phyloP scores from a whole-genome alignment of 2,888 invertebrate species.

The Myopa tessellatipennis region DNA sequence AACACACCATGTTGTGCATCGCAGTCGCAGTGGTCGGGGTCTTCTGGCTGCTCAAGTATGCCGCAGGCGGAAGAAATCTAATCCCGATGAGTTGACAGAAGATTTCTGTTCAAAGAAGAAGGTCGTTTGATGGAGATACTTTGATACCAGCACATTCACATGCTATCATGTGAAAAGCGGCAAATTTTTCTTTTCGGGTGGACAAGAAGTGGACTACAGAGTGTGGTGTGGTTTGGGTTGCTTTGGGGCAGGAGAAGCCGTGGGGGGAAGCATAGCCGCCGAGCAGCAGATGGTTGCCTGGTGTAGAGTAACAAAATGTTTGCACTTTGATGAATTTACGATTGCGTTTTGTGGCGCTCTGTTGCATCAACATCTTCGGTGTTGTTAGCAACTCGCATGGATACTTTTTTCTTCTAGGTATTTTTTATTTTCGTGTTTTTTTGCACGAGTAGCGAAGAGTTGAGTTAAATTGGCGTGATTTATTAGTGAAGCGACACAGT shows the following conservation, averaged over 20 bases:
- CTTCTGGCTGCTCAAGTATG: constrained; percentile 9
- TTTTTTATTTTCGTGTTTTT: not conserved
- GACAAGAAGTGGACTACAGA: constrained; percentile 1
- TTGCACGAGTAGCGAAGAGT: not conserved
- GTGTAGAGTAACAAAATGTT: not conserved
- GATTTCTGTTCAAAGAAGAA: constrained; percentile 23
- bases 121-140: constrained; percentile 40
- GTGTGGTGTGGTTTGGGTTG: too few species aligned
- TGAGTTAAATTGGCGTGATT: constrained; percentile 29
- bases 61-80: constrained; percentile 36
- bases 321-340: constrained; percentile 24
- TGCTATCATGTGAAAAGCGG: constrained; percentile 19
- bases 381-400: constrained; percentile 1
- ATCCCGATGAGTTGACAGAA: constrained; percentile 34
- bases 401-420: not conserved
- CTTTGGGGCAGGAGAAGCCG: not conserved
- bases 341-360: constrained; percentile 12
- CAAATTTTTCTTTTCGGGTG: constrained; percentile 6
- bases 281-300: not conserved
- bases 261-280: not conserved
- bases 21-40: not conserved
- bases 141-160: constrained; percentile 22
- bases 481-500: constrained; percentile 27
- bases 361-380: constrained; percentile 7
- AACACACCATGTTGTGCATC: constrained; percentile 21